phyloP scores from a whole-genome alignment of 1,140 invertebrate genomes.

The Calephelis virginiensis region DNA sequence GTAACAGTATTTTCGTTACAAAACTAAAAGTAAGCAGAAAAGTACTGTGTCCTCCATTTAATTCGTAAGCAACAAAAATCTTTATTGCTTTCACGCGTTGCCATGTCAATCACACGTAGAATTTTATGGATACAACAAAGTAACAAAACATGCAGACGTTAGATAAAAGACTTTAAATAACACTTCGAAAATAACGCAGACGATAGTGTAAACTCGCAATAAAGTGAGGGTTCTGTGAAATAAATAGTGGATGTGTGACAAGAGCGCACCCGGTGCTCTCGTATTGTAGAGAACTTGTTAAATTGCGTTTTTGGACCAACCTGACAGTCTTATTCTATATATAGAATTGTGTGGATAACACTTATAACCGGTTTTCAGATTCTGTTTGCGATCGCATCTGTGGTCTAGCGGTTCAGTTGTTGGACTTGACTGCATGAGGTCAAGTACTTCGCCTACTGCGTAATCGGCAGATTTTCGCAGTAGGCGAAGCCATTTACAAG shows the following conservation, averaged over 20 bases:
- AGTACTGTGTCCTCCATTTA: neutral
- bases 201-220: slow-evolving; percentile 4
- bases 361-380: too few relatives aligned
- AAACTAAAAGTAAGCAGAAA: neutral
- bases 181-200: slow-evolving; percentile 14
- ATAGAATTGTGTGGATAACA: neutral
- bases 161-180: slow-evolving; percentile 11
- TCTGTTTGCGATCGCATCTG: too few relatives aligned
- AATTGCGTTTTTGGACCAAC: neutral
- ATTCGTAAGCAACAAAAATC: neutral
- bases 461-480: too few relatives aligned
- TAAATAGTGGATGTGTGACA: slow-evolving; percentile 1
- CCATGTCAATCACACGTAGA: slow-evolving; percentile 14
- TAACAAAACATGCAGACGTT: neutral
- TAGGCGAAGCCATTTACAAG: too few relatives aligned
- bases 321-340: neutral
- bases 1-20: too few relatives aligned
- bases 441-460: too few relatives aligned
- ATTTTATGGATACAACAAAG: slow-evolving; percentile 8
- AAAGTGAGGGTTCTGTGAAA: slow-evolving; percentile 8
- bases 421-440: too few relatives aligned
- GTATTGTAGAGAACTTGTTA: neutral
- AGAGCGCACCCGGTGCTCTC: neutral
- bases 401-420: too few relatives aligned
- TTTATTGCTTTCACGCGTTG: neutral